Percentiles rank a stretch among this genome's conserved stretches.
Evolutionary conservation across 2,113 vertebrate genomes (phyloP).

Genomic region (Carassius carassius): DNA sequence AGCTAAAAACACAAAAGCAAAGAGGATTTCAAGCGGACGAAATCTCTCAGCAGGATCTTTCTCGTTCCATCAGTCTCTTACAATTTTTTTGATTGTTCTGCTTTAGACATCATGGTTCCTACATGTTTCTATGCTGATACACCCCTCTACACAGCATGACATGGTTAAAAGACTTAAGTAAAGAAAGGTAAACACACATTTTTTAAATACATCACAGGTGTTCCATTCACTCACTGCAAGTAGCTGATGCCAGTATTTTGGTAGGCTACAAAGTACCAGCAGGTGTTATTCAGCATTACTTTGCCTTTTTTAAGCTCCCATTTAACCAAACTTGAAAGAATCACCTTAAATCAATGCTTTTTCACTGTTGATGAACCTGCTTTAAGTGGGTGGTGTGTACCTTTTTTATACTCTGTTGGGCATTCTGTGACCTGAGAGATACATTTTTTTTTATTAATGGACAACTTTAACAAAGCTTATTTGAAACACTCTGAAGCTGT

Average conservation of each 20-base stretch:
- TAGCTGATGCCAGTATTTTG: background rate
- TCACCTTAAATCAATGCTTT: background rate
- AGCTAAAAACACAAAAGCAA: background rate
- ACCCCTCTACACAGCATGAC: background rate
- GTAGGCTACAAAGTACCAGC: background rate
- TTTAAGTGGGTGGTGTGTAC: background rate
- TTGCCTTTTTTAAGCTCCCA: background rate
- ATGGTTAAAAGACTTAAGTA: background rate
- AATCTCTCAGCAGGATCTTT: background rate
- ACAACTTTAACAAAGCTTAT: background rate
- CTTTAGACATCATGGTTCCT: background rate
- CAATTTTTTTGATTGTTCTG: background rate
- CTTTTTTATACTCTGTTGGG: background rate
- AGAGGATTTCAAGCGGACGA: background rate
- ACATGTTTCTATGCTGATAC: background rate
- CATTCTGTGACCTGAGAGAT: background rate
- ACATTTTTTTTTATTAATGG: background rate
- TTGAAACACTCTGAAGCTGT: background rate
- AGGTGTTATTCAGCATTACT: background rate
- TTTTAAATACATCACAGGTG: background rate
- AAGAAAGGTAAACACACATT: background rate
- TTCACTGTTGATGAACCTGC: background rate
- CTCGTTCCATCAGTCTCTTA: background rate
- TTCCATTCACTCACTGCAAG: background rate
- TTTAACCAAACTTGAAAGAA: conserved; percentile 25